phyloP scores from a whole-genome alignment of 1,140 invertebrate genomes.

The Acyrthosiphon pisum region DNA sequence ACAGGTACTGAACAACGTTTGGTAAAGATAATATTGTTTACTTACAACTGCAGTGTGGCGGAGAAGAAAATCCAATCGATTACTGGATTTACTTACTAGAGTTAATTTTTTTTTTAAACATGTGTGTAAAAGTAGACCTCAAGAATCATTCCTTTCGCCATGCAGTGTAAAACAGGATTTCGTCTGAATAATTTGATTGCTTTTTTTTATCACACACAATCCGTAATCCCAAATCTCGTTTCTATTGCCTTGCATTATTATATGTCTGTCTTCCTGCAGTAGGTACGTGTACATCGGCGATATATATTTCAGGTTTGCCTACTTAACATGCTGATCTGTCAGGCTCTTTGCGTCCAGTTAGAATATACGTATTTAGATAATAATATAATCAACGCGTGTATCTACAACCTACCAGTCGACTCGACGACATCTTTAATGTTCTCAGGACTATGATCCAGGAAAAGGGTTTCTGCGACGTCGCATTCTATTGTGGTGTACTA shows the following conservation, averaged over 20 bases:
- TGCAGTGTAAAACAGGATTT: conserved; percentile 36
- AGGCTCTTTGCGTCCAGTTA: background rate
- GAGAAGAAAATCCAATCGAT: conserved; percentile 6
- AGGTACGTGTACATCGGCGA: background rate
- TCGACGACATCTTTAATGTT: background rate
- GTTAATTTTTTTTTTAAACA: background rate
- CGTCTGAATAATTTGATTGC: conserved; percentile 33
- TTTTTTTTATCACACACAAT: conserved; percentile 42
- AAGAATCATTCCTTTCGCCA: background rate
- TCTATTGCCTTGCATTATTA: background rate
- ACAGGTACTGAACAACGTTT: background rate
- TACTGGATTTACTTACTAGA: background rate
- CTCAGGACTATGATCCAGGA: background rate
- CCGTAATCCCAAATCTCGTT: conserved; percentile 39
- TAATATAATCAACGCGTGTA: background rate
- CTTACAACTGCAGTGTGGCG: background rate
- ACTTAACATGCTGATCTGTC: conserved; percentile 40
- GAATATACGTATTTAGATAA: background rate
- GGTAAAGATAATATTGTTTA: background rate
- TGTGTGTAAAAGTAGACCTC: conserved; percentile 8
- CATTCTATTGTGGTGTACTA: background rate
- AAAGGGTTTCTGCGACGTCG: conserved; percentile 3
- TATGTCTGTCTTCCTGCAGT: background rate
- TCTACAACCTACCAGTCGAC: background rate
- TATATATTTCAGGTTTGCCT: conserved; percentile 50